Conservation (phyloP, 2,797 vertebrate species). For the Danio choprae region DNA sequence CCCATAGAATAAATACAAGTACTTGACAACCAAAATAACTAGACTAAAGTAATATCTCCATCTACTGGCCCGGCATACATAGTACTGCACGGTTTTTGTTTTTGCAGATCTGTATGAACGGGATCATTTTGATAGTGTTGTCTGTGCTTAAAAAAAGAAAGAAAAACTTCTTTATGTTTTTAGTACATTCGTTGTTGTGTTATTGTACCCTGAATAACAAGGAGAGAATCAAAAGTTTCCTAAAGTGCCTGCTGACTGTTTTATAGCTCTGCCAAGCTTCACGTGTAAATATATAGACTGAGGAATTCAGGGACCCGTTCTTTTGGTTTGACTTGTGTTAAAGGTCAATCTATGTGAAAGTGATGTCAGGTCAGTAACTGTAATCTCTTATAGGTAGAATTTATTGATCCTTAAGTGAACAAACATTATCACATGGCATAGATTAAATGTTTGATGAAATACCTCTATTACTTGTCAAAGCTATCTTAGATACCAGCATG, state of each 20-base stretch:
- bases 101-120: too few relatives aligned
- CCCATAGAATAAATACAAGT: too few relatives aligned
- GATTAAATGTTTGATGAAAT: constrained; percentile 32
- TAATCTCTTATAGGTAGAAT: constrained; percentile 17
- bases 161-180: too few relatives aligned
- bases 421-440: background rate
- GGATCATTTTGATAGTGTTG: too few relatives aligned
- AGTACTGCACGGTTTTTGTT: too few relatives aligned
- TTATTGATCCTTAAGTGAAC: background rate
- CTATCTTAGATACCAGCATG: constrained; percentile 45
- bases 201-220: background rate
- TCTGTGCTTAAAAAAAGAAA: too few relatives aligned
- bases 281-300: constrained; percentile 27
- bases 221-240: constrained; percentile 13
- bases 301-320: constrained; percentile 47
- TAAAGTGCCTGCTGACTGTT: constrained; percentile 29
- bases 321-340: constrained; percentile 6
- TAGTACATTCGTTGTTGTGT: too few relatives aligned
- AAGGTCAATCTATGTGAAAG: constrained; percentile 5
- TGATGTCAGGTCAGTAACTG: constrained; percentile 22
- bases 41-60: too few relatives aligned
- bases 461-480: constrained; percentile 34
- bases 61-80: too few relatives aligned
- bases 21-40: too few relatives aligned
- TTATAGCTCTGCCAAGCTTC: constrained; percentile 17